Percentiles rank a stretch among this genome's conserved stretches.
phyloP scores from a whole-genome alignment of 2,113 vertebrate species.

The Gracilinanus agilis region DNA sequence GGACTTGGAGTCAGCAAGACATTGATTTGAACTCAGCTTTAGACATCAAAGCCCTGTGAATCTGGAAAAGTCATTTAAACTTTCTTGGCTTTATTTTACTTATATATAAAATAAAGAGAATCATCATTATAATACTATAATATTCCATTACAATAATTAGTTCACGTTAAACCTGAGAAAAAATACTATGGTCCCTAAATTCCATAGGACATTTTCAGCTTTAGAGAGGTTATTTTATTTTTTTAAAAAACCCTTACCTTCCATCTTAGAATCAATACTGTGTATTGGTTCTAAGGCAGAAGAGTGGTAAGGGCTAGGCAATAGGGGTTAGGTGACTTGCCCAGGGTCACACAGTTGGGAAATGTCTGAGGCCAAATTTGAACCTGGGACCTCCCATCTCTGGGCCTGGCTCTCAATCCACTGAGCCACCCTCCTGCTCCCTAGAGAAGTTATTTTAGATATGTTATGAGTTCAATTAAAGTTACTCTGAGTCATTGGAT shows the following conservation, averaged over 20 bases:
- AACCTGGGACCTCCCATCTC: no score
- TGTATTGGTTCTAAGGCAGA: no score
- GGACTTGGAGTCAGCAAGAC: not conserved
- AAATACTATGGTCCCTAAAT: not conserved
- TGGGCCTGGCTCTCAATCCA: no score
- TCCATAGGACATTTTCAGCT: not conserved
- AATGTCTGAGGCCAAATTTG: no score
- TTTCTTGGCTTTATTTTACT: not conserved
- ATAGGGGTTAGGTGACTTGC: no score
- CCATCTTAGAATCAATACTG: no score
- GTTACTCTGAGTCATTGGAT: not conserved
- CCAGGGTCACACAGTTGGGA: no score
- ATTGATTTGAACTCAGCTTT: not conserved
- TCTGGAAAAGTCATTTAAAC: not conserved
- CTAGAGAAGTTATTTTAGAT: not conserved
- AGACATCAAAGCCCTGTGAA: not conserved
- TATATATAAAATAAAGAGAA: not conserved
- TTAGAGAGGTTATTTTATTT: not conserved
- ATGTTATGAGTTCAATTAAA: not conserved
- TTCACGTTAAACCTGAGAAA: not conserved
- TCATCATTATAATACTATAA: not conserved
- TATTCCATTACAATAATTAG: not conserved
- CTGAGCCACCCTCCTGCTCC: no score
- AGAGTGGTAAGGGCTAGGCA: no score
- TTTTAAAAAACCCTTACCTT: no score